A percentile compares a stretch with the other conserved stretches of the same genome.
phyloP scores from a whole-genome alignment of 2,888 invertebrate species.

The Chaetogeoica ovagalla region DNA sequence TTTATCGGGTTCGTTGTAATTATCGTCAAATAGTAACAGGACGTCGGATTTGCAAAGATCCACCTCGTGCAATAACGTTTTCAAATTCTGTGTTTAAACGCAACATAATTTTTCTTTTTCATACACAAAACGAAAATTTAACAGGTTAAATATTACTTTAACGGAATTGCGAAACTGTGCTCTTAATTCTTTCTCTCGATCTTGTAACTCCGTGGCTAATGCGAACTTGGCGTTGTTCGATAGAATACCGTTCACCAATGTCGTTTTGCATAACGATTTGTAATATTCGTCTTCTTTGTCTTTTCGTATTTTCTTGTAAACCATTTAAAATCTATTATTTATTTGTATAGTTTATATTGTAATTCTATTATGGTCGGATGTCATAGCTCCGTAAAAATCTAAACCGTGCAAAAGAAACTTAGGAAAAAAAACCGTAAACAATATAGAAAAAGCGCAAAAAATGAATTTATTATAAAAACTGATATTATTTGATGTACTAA shows the following conservation, averaged over 20 bases:
- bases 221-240: background rate
- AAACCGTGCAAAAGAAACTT: no score
- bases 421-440: no score
- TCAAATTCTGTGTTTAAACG: background rate
- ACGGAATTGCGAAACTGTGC: background rate
- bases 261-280: background rate
- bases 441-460: no score
- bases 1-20: background rate
- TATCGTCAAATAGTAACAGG: background rate
- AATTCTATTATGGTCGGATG: no score
- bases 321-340: no score
- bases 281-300: slow-evolving; percentile 9
- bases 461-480: no score
- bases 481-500: no score
- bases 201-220: background rate
- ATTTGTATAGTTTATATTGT: no score
- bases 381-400: no score
- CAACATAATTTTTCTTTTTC: background rate
- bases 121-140: background rate
- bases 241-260: slow-evolving; percentile 9
- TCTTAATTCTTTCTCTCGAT: background rate
- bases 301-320: background rate
- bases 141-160: background rate
- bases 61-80: background rate
- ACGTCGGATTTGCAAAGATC: background rate